These are phyloP conservation scores for Ceratitis capitata DNA, from an alignment of 1,140 invertebrate genomes.

Conservation along the genomic window DNA sequence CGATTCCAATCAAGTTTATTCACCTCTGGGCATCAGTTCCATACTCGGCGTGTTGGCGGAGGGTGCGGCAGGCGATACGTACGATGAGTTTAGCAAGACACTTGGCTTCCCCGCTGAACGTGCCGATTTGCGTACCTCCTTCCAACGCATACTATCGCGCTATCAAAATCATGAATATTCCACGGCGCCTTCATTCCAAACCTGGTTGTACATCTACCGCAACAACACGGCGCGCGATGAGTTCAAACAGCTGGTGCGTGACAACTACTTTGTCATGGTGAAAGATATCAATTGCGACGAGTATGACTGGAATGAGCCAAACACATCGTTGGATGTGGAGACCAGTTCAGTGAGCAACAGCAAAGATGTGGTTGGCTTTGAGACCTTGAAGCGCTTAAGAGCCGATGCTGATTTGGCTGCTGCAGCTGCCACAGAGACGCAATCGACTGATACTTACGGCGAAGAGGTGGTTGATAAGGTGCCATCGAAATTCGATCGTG, in stretches of 20 bases:
- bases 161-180: constrained; percentile 69
- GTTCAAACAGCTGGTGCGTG: constrained; percentile 69
- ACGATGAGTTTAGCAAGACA: constrained; percentile 68
- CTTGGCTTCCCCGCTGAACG: constrained; percentile 69
- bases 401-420: constrained; percentile 13
- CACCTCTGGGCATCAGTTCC: constrained; percentile 71
- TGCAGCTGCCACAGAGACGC: constrained; percentile 40
- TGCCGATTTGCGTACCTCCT: constrained; percentile 54
- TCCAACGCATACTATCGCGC: constrained; percentile 66
- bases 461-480: constrained; percentile 58
- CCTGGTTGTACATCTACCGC: constrained; percentile 74
- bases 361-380: constrained; percentile 62
- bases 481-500: constrained; percentile 62
- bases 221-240: constrained; percentile 71
- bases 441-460: constrained; percentile 48
- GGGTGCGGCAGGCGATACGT: constrained; percentile 70
- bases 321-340: constrained; percentile 54
- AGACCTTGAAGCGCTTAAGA: constrained; percentile 60
- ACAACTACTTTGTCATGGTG: constrained; percentile 71
- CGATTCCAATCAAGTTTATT: constrained; percentile 71
- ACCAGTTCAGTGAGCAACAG: constrained; percentile 51
- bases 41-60: constrained; percentile 72
- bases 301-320: constrained; percentile 56
- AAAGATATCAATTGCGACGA: constrained; percentile 68
- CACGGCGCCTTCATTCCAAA: constrained; percentile 71